A percentile compares a stretch with the other conserved stretches of the same genome.
Conservation (phyloP, 2,113 vertebrate genomes). For the Hypomesus transpacificus region DNA sequence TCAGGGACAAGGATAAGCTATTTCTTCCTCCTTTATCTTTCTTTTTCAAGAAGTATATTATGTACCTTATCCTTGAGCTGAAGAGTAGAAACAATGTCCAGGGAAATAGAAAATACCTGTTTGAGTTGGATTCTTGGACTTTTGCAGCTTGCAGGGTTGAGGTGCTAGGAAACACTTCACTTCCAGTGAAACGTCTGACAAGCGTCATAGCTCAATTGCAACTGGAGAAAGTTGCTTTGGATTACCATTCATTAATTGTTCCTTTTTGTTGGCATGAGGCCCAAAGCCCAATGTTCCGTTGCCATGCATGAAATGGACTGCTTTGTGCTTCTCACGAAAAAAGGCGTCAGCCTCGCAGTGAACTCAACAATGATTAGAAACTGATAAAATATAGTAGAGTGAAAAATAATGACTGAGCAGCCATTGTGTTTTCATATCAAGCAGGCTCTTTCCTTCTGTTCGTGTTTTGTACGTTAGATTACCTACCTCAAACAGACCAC, state of each 20-base stretch:
- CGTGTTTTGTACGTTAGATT: constrained; percentile 24
- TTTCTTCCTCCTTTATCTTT: constrained; percentile 58
- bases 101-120: constrained; percentile 49
- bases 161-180: not conserved
- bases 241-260: too few relatives aligned
- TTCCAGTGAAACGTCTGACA: not conserved
- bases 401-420: constrained; percentile 22
- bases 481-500: constrained; percentile 28
- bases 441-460: constrained; percentile 41
- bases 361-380: constrained; percentile 42
- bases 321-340: constrained; percentile 32
- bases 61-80: constrained; percentile 56
- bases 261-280: not conserved
- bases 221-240: too few relatives aligned
- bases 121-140: constrained; percentile 46
- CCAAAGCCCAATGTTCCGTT: not conserved
- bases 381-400: not conserved
- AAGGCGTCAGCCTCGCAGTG: constrained; percentile 34
- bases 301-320: not conserved
- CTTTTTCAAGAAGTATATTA: constrained; percentile 53
- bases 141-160: constrained; percentile 4
- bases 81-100: constrained; percentile 46
- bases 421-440: constrained; percentile 48
- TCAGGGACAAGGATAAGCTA: constrained; percentile 49
- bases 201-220: too few relatives aligned